These are phyloP conservation scores for Vanessa tameamea DNA, from an alignment of 1,140 invertebrate species.

Conservation along the genomic window DNA sequence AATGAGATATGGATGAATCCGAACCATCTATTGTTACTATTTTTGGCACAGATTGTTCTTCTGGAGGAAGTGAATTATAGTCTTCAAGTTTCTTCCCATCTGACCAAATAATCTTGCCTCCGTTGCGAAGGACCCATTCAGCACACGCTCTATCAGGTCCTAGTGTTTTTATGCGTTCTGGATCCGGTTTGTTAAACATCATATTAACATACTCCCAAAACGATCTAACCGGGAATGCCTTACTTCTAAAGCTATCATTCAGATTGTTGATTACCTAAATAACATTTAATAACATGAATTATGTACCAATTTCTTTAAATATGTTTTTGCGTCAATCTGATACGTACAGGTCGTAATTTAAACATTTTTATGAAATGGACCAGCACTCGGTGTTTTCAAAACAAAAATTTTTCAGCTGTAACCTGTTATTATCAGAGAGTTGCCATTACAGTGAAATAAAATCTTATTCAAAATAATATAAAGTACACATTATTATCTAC, in stretches of 20 bases:
- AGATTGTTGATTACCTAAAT: constrained; percentile 9
- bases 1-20: constrained; percentile 87
- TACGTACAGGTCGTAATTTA: constrained; percentile 9
- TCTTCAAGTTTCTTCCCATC: constrained; percentile 81
- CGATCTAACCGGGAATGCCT: constrained; percentile 44
- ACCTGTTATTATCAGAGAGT: too few species aligned
- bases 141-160: constrained; percentile 94
- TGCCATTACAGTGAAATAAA: too few species aligned
- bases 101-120: constrained; percentile 87
- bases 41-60: constrained; percentile 52
- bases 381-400: too few species aligned
- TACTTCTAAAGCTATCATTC: constrained; percentile 33
- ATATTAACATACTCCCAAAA: constrained; percentile 81
- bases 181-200: constrained; percentile 85
- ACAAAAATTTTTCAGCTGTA: too few species aligned
- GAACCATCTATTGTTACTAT: constrained; percentile 88
- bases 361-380: background rate
- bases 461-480: too few species aligned
- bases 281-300: background rate
- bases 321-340: background rate
- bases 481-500: too few species aligned
- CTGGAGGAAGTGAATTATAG: constrained; percentile 86
- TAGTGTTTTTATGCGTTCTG: constrained; percentile 85
- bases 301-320: background rate
- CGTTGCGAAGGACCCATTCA: constrained; percentile 93